phyloP scores from a whole-genome alignment of 2,797 vertebrate genomes.

The Neosalanx taihuensis region DNA sequence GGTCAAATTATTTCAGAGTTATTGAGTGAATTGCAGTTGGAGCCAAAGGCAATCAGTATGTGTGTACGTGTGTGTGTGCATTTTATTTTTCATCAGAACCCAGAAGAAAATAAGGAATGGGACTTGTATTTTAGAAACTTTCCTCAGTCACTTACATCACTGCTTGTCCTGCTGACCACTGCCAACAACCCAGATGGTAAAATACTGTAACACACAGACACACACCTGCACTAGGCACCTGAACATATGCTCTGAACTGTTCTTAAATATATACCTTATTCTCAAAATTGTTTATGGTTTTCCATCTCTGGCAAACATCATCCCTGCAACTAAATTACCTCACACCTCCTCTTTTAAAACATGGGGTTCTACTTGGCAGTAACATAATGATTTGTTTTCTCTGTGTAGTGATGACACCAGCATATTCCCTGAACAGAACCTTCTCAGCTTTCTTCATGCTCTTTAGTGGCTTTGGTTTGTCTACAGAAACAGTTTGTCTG shows the following conservation, averaged over 20 bases:
- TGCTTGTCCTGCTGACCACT: slow-evolving; percentile 78
- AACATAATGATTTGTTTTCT: not conserved
- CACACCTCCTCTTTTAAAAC: too few relatives aligned
- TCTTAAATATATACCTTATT: not conserved
- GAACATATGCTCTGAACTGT: not conserved
- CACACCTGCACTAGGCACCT: not conserved
- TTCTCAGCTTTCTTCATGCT: slow-evolving; percentile 78
- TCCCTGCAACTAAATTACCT: too few relatives aligned
- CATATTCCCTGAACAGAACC: slow-evolving; percentile 72
- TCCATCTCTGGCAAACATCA: too few relatives aligned
- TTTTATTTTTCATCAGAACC: slow-evolving; percentile 49
- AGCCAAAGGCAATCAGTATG: too few relatives aligned
- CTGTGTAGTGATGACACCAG: slow-evolving; percentile 75
- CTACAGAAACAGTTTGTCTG: not conserved
- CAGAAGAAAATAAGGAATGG: slow-evolving; percentile 67
- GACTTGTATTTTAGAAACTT: slow-evolving; percentile 73
- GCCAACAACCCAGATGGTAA: slow-evolving; percentile 82
- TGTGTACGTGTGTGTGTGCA: not conserved
- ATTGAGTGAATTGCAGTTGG: not conserved
- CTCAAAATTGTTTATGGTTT: too few relatives aligned
- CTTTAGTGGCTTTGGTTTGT: slow-evolving; percentile 77
- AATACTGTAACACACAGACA: not conserved
- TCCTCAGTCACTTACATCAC: slow-evolving; percentile 71
- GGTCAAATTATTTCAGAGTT: slow-evolving; percentile 2
- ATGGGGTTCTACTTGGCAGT: too few relatives aligned